phyloP scores from a whole-genome alignment of 2,888 invertebrate species.

The Hydraecia micacea region DNA sequence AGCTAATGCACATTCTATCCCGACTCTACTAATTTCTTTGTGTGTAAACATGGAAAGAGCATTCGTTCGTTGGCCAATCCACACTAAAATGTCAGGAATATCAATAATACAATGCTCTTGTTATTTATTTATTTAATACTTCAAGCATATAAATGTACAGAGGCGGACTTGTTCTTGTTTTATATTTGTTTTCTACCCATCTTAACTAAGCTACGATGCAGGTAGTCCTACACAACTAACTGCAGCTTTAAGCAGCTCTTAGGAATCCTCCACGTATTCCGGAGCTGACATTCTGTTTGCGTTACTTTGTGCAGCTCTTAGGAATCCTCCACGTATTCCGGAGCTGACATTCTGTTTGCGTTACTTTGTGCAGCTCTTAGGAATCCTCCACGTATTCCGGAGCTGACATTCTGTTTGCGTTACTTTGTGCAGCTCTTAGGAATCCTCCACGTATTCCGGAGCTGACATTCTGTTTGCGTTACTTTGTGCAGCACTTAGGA shows the following conservation, averaged over 20 bases:
- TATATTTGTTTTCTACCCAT: neutral
- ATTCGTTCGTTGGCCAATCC: neutral
- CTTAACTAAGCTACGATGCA: neutral
- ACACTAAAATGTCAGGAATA: neutral
- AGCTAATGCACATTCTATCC: neutral
- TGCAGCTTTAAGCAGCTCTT: neutral
- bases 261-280: neutral
- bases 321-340: neutral
- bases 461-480: slow-evolving; percentile 2
- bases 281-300: too few relatives aligned
- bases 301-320: too few relatives aligned
- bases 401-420: slow-evolving; percentile 3
- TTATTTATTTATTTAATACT: neutral
- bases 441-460: neutral
- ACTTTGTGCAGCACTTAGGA: neutral
- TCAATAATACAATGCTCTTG: neutral
- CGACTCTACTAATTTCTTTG: neutral
- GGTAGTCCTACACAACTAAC: neutral
- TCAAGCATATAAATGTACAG: too few relatives aligned
- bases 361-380: neutral
- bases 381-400: neutral
- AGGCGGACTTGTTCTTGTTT: neutral
- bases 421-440: neutral
- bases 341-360: slow-evolving; percentile 1
- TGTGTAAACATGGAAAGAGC: neutral